Evolutionary conservation across 2,888 invertebrate species (phyloP), one percentile per base, ranked within the genome.

Genomic region (Fragum fragum): DNA sequence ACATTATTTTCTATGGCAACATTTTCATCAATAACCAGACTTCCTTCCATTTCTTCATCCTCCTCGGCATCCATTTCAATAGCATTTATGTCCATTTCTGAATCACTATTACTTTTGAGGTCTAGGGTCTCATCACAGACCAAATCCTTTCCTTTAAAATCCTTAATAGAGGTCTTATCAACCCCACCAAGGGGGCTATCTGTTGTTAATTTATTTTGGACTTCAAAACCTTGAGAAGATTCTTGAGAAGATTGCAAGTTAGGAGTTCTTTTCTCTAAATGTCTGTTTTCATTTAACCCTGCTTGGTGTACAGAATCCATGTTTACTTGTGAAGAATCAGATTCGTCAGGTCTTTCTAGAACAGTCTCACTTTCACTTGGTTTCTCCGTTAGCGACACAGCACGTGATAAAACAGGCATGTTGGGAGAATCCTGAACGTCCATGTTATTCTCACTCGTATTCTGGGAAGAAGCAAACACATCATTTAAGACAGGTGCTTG

Each of bases 1-100:
- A n/a, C 18, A 32, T 1, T n/a, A 6, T n/a, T 57, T 7, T 26
- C 26, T 32, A 6, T 32, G 14, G 47, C 52, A 21, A 14, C 28
- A 36, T 53, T 73, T 76, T 85, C 85, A 76, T 85, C 85, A 74
- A 85, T 85, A 23, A 85, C 77, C 23, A 86, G 75, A 71, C 70
- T 72, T 53, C 55, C 57, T n/a, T 81, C 87, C 23, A 73, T 73
- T 3, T 74, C 83, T 26, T 83, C 83, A 16, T 86, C 86, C 47
- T 81, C 83, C n/a, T 68, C 73, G 42, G 36, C 59, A 7, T 39
- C 39, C 39, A 42, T 39, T 21, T 73, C 52, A 18, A 52, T 63
- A 9, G 73, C 39, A 73, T 66, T 66, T 5, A 66, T 42, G 28
- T 66, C 66, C 42, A 66, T 66, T 11, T 66, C 66, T 32, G 61